Evolutionary conservation across 2,888 invertebrate species (phyloP), one percentile per base, ranked within the genome.

Genomic region (Parapristionchus giblindavisi): DNA sequence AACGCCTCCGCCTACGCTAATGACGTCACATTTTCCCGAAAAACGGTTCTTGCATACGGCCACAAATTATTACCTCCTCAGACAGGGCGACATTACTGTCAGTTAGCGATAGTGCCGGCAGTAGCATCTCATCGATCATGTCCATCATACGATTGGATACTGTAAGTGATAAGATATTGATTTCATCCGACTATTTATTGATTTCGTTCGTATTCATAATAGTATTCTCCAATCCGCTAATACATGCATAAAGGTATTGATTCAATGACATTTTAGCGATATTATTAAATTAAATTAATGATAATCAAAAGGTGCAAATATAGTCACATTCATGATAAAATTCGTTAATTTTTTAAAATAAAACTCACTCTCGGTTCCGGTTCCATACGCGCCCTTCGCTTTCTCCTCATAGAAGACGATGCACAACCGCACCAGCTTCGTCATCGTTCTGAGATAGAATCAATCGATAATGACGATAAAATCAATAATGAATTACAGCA

Each of bases 81-180:
- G 96, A 94, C 89, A 98, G 92, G 83, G 95, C 94, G 88, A 96
- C 96, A 89, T 98, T 98, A 84, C 94, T 93, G 81, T 95, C 94
- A 91, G 96, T 92, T 83, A 95, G 92, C 0, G 96, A 94, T 29
- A 98, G 90, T 0, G 95, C 92, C 0, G 99, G 98, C 78, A 99
- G 89, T 78, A 99, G 91, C 1, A 94, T 93, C 60, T 94, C 92
- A 88, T 98, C 97, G 71, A 83, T 75, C 17, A 85, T 75, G 68
- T 81, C 82, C 68, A 85, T 77, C 70, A 86, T 80, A 5, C 70
- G 60, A 40, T 75, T 79, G n/a, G 78, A 58, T 21, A 82, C 85
- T 85, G 76, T 34, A 65, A 38, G 1, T 21, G 29, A 38, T 17
- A 32, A 27, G 65, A 63, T 34, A 38, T 21, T 17, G 32, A 32